These are phyloP conservation scores for Pampus argenteus DNA, from an alignment of 2,797 vertebrate genomes.

Conservation along the genomic window DNA sequence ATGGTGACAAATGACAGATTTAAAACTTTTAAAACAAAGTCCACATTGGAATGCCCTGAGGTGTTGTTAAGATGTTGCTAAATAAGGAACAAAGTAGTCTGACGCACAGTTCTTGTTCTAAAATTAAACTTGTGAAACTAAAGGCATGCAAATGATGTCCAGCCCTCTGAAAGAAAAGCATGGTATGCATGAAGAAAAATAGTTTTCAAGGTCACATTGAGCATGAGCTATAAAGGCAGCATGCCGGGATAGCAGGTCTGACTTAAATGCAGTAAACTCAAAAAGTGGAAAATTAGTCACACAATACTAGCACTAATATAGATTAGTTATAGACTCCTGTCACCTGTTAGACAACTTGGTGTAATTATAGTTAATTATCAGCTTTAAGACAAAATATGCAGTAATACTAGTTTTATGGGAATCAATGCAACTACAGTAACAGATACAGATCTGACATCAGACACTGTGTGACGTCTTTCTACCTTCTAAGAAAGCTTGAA, in stretches of 20 bases:
- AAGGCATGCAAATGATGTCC: conserved; percentile 44
- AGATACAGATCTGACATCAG: neutral
- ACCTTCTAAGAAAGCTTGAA: conserved; percentile 98
- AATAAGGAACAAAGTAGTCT: conserved; percentile 47
- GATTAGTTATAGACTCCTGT: neutral
- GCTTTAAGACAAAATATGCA: neutral
- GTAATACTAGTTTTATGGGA: neutral
- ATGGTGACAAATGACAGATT: neutral
- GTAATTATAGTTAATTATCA: rapidly evolving
- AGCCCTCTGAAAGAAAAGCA: conserved; percentile 36
- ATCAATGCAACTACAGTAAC: too few relatives aligned
- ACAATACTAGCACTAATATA: neutral
- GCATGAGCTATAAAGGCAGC: neutral
- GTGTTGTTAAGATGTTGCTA: conserved; percentile 1
- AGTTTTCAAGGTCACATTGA: neutral
- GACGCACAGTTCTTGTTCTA: conserved; percentile 53
- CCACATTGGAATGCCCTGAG: conserved; percentile 10
- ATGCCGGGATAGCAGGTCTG: neutral
- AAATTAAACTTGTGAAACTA: conserved; percentile 49
- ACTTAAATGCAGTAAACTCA: neutral
- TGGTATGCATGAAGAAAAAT: neutral
- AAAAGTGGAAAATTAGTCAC: neutral
- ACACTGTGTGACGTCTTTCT: conserved; percentile 37
- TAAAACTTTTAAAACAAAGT: neutral
- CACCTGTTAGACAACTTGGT: too few relatives aligned